Percentiles rank a stretch among this genome's conserved stretches.
Conservation (phyloP, 2,797 vertebrate genomes). For the Malurus leucopterus region DNA sequence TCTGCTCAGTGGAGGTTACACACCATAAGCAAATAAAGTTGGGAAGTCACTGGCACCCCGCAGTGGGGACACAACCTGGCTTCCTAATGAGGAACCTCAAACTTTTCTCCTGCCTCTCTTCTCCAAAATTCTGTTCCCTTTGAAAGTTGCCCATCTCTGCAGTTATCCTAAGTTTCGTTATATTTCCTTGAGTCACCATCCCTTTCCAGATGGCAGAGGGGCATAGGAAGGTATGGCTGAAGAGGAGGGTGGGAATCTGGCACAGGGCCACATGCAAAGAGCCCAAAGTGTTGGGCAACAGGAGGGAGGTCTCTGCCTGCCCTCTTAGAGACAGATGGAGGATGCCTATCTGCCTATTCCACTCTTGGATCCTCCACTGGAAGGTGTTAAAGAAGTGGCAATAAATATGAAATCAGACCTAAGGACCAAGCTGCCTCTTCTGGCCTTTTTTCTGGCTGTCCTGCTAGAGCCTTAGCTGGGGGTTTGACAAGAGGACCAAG, state of each 20-base stretch:
- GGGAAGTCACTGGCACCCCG: background rate
- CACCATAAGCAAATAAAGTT: background rate
- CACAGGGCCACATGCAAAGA: background rate
- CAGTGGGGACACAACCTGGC: fast-evolving
- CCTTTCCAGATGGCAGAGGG: background rate
- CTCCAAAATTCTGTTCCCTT: background rate
- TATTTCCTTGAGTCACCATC: background rate
- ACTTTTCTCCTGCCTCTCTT: background rate
- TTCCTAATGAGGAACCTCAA: background rate
- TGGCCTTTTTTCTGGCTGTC: background rate
- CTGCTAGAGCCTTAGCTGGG: background rate
- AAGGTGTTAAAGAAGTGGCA: background rate
- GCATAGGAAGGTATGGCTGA: background rate
- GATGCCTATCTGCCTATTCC: background rate
- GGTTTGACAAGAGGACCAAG: background rate
- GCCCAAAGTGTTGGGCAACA: background rate
- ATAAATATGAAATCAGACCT: background rate
- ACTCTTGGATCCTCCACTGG: background rate
- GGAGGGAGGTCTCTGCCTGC: background rate
- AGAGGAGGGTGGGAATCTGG: background rate
- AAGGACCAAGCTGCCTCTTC: background rate
- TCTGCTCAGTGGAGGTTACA: background rate
- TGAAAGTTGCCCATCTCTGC: background rate
- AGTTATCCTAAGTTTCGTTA: background rate
- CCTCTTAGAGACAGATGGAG: background rate